Evolutionary conservation across 2,888 invertebrate species (phyloP), one percentile per base, ranked within the genome.

Genomic region (Melanargia galathea): DNA sequence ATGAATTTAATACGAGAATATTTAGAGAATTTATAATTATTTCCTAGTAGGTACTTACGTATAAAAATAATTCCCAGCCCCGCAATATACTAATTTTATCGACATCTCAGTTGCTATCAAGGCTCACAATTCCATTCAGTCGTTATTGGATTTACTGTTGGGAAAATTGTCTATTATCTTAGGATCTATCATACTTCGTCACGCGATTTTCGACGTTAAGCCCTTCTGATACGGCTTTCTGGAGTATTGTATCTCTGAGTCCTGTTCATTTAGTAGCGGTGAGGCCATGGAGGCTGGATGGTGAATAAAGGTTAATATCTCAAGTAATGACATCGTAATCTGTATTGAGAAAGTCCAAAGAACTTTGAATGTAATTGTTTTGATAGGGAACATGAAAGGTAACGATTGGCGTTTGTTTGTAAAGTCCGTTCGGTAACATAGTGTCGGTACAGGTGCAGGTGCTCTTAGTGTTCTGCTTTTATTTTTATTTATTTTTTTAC

Each of bases 111-210:
- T 67, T 64, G 63, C 66, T 68, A 69, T 72, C 65, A 67, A 65
- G 49, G 57, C 57, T 65, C 61, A 71, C 68, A 65, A 64, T 70
- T 66, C 67, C 62, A 59, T 63, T 65, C 62, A 68, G 64, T 70
- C 70, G 65, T 62, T 69, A 72, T 72, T 71, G 68, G 70, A 69
- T 70, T 70, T 70, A 70, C 68, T 69, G 69, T 71, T 66, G 61
- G 62, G 68, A 68, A 69, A 72, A 72, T 71, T 71, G 68, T 70
- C 69, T 70, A 71, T 70, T 71, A 65, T 71, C 71, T 70, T 68
- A 66, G 66, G 65, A 67, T 60, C 58, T 61, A 64, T 62, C 52
- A 49, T 48, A 43, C 18, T 22, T 20, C 22, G 63, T 38, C 63
- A 60, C 46, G 46, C 61, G 46, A 71, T 63, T 64, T 51, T 65